Percentiles rank a stretch among this genome's conserved stretches.
Conservation (phyloP, 2,113 vertebrate genomes). For the Microtus montanus region DNA sequence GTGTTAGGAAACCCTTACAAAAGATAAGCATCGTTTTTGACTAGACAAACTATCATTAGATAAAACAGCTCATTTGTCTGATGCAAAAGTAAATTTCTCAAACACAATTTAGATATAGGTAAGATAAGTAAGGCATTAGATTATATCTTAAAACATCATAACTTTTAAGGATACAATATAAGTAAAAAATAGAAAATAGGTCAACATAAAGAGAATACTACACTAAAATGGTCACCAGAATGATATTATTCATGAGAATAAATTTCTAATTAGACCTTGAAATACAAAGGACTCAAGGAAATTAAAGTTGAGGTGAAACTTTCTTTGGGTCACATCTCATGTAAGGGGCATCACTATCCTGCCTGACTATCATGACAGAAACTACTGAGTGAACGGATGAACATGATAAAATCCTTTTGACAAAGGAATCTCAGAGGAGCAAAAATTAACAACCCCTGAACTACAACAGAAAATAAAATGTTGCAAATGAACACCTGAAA, state of each 20-base stretch:
- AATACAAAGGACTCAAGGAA: constrained; percentile 28
- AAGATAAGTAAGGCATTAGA: not conserved
- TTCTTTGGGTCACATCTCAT: not conserved
- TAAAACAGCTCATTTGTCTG: constrained; percentile 46
- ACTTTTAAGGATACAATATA: constrained; percentile 21
- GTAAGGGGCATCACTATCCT: not conserved
- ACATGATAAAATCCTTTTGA: not conserved
- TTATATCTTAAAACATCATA: constrained; percentile 42
- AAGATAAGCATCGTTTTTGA: constrained; percentile 2
- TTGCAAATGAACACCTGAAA: not conserved
- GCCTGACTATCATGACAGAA: not conserved
- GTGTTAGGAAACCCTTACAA: constrained; percentile 26
- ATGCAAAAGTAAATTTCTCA: constrained; percentile 38
- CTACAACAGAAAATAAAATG: not conserved
- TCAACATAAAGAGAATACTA: not conserved
- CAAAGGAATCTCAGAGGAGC: not conserved
- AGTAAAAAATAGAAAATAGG: constrained; percentile 24
- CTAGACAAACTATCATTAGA: constrained; percentile 13
- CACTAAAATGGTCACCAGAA: not conserved
- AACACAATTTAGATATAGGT: constrained; percentile 24
- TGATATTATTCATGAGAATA: not conserved
- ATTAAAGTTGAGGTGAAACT: not conserved
- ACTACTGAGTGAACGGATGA: not conserved
- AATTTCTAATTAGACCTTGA: constrained; percentile 3
- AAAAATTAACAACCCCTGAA: constrained; percentile 28